phyloP scores from a whole-genome alignment of 2,888 invertebrate species.

The Mesorhabditis spiculigera region DNA sequence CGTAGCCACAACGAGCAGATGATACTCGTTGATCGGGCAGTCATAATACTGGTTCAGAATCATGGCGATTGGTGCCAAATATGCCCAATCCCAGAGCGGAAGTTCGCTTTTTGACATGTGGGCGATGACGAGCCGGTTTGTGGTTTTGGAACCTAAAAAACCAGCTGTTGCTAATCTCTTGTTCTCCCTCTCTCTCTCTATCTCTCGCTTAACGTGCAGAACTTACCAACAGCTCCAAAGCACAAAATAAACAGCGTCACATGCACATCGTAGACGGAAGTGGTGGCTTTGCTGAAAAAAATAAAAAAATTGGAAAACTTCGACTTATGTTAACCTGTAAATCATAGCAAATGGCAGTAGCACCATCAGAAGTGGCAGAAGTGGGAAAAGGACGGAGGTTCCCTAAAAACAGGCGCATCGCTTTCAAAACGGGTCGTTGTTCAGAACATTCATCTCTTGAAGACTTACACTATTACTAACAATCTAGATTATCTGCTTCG shows the following conservation, averaged over 20 bases:
- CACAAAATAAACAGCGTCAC: conserved; percentile 87
- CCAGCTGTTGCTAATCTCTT: too few species aligned
- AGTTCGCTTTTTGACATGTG: conserved; percentile 99
- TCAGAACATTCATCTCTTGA: background rate
- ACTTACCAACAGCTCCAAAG: conserved; percentile 80
- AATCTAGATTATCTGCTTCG: background rate
- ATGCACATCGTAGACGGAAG: conserved; percentile 70
- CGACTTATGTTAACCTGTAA: too few species aligned
- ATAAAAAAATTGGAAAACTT: too few species aligned
- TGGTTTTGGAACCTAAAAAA: conserved; percentile 75
- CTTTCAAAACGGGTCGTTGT: background rate
- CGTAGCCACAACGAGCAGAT: conserved; percentile 42
- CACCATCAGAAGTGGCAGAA: conserved; percentile 86
- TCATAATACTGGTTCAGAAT: conserved; percentile 88
- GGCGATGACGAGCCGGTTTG: conserved; percentile 93
- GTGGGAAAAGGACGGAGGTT: conserved; percentile 82
- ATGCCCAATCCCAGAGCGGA: conserved; percentile 87
- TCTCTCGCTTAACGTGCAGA: background rate
- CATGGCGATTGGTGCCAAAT: conserved; percentile 85
- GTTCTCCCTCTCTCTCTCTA: background rate
- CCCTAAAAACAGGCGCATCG: conserved; percentile 24
- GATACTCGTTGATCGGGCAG: conserved; percentile 47
- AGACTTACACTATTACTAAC: background rate
- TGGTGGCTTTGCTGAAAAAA: conserved; percentile 64
- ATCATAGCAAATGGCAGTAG: conserved; percentile 87